Evolutionary conservation across 2,888 invertebrate genomes (phyloP).

Genomic region (Listrodromus nycthemerus): DNA sequence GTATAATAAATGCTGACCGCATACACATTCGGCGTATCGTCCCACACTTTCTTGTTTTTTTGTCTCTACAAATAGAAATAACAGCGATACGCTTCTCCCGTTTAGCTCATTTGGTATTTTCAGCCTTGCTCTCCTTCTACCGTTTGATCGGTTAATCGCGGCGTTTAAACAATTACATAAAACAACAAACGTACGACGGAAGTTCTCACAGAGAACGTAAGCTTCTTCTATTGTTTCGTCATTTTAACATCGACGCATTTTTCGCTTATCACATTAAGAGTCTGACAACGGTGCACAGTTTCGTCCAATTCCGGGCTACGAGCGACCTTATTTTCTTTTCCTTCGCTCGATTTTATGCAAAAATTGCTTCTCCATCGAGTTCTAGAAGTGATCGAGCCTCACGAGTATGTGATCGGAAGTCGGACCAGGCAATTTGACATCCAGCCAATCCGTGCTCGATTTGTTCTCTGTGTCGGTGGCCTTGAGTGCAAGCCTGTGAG

Average conservation of each 20-base stretch:
- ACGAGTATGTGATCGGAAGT: slow-evolving; percentile 95
- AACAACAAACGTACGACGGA: slow-evolving; percentile 59
- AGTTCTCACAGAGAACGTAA: slow-evolving; percentile 66
- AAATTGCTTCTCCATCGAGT: not conserved
- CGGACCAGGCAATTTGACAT: slow-evolving; percentile 93
- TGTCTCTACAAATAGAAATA: slow-evolving; percentile 21
- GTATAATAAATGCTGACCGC: slow-evolving; percentile 58
- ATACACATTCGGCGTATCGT: slow-evolving; percentile 34
- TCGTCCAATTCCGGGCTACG: not conserved
- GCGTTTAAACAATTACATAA: slow-evolving; percentile 51
- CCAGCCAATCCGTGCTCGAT: slow-evolving; percentile 94
- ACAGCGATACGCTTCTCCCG: slow-evolving; percentile 36
- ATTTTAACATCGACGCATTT: slow-evolving; percentile 18
- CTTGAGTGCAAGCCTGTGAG: slow-evolving; percentile 91
- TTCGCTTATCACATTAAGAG: slow-evolving; percentile 45
- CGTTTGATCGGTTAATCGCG: slow-evolving; percentile 61
- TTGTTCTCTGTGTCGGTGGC: slow-evolving; percentile 94
- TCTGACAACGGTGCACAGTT: slow-evolving; percentile 32
- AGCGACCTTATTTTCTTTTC: not conserved
- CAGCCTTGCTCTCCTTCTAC: slow-evolving; percentile 73
- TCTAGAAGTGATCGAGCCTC: slow-evolving; percentile 95
- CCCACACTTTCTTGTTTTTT: not conserved
- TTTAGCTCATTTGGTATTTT: slow-evolving; percentile 73
- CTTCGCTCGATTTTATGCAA: not conserved
- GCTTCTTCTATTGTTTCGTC: slow-evolving; percentile 37